These are phyloP conservation scores for Philotrypesis tridentata DNA, from an alignment of 1,140 invertebrate species.

Conservation along the genomic window DNA sequence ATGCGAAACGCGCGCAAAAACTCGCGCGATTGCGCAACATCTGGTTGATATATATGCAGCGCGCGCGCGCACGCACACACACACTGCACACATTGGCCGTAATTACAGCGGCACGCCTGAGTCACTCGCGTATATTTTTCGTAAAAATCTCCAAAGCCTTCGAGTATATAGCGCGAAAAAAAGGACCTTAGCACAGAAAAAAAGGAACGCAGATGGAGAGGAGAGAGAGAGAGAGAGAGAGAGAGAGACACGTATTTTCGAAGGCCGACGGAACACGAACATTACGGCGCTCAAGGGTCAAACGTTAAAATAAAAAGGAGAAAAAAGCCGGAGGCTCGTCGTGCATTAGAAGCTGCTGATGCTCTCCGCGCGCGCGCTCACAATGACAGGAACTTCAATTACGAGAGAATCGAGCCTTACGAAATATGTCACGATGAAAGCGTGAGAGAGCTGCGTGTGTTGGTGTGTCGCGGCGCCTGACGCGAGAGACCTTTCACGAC, in stretches of 20 bases:
- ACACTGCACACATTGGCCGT: too few relatives aligned
- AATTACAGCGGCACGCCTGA: background rate
- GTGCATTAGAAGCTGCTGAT: conserved; percentile 36
- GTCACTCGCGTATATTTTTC: background rate
- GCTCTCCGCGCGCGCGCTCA: background rate
- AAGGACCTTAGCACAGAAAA: conserved; percentile 2
- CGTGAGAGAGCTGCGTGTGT: conserved; percentile 24
- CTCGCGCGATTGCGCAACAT: background rate
- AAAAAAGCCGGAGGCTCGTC: background rate
- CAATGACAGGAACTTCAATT: conserved; percentile 51
- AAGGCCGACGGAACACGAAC: conserved; percentile 35
- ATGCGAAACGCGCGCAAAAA: conserved; percentile 25
- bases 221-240: background rate
- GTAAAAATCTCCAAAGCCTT: background rate
- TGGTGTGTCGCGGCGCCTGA: conserved; percentile 22
- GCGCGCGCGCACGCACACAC: too few relatives aligned
- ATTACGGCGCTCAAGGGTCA: conserved; percentile 27
- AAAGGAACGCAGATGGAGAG: background rate
- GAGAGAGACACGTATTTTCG: conserved; percentile 5
- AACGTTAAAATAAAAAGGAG: conserved; percentile 20
- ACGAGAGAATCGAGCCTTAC: conserved; percentile 47
- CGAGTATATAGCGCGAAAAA: background rate
- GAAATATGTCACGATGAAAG: conserved; percentile 51
- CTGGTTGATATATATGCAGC: background rate
- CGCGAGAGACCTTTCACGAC: conserved; percentile 42